phyloP scores from a whole-genome alignment of 2,113 vertebrate genomes.

The Elgaria multicarinata region DNA sequence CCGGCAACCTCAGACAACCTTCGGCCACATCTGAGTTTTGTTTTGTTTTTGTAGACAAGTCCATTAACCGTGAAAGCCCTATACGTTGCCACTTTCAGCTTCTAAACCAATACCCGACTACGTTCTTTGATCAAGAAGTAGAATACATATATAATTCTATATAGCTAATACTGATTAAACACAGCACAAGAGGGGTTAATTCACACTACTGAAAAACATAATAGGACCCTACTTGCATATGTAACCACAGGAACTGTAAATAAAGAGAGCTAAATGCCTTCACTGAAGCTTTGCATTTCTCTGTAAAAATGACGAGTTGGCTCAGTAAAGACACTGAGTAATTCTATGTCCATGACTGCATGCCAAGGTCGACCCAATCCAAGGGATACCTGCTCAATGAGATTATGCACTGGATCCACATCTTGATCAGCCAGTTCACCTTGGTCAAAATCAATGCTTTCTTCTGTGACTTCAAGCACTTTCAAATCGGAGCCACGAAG shows the following conservation, averaged over 20 bases:
- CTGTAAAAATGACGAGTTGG: slow-evolving; percentile 96
- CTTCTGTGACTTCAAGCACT: slow-evolving; percentile 93
- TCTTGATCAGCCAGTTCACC: slow-evolving; percentile 91
- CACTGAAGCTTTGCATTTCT: slow-evolving; percentile 96
- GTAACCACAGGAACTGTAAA: slow-evolving; percentile 85
- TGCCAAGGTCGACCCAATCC: slow-evolving; percentile 94
- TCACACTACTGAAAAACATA: slow-evolving; percentile 85
- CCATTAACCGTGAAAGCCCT: slow-evolving; percentile 85
- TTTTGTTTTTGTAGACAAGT: slow-evolving; percentile 76
- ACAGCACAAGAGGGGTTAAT: slow-evolving; percentile 90
- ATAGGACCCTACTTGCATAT: slow-evolving; percentile 88
- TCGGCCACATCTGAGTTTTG: slow-evolving; percentile 62
- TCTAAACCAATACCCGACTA: slow-evolving; percentile 91
- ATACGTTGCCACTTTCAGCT: slow-evolving; percentile 85
- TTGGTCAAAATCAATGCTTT: slow-evolving; percentile 98
- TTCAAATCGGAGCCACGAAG: slow-evolving; percentile 94
- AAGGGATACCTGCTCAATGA: slow-evolving; percentile 96
- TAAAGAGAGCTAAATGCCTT: slow-evolving; percentile 89
- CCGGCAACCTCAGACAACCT: slow-evolving; percentile 81
- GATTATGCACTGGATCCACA: slow-evolving; percentile 93
- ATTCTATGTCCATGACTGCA: slow-evolving; percentile 90
- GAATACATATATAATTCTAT: slow-evolving; percentile 93
- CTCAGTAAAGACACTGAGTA: slow-evolving; percentile 91
- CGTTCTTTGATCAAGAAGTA: slow-evolving; percentile 91
- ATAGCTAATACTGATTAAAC: slow-evolving; percentile 96